A percentile compares a stretch with the other conserved stretches of the same genome.
These are phyloP conservation scores for Hemithea aestivaria DNA, from an alignment of 2,888 invertebrate species.

Conservation along the genomic window DNA sequence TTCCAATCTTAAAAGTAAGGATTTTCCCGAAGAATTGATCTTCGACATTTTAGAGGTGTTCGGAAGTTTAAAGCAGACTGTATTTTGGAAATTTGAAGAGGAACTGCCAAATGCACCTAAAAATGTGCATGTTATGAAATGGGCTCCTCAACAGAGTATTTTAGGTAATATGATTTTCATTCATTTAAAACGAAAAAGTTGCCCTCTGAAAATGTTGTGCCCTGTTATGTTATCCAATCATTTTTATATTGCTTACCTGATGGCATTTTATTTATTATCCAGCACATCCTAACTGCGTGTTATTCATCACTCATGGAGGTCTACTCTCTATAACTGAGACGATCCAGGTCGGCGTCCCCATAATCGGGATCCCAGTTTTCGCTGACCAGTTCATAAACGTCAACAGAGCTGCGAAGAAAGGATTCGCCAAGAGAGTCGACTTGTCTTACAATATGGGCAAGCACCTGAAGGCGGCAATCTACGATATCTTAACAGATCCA, in stretches of 20 bases:
- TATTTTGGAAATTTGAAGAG: slow-evolving; percentile 53
- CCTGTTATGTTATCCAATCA: too few species aligned
- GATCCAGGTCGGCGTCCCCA: too few species aligned
- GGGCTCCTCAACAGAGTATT: slow-evolving; percentile 39
- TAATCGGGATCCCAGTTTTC: slow-evolving; percentile 38
- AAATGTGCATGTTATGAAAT: slow-evolving; percentile 45
- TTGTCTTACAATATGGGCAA: slow-evolving; percentile 27
- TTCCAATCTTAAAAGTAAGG: too few species aligned
- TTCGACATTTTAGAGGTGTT: slow-evolving; percentile 33
- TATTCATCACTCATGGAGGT: too few species aligned
- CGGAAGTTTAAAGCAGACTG: slow-evolving; percentile 33
- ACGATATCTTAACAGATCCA: too few species aligned
- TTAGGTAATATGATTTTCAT: slow-evolving; percentile 3
- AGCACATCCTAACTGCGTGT: too few species aligned
- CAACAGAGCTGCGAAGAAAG: slow-evolving; percentile 28
- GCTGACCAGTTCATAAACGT: slow-evolving; percentile 38
- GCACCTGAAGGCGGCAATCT: too few species aligned
- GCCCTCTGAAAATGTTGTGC: too few species aligned
- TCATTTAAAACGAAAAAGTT: too few species aligned
- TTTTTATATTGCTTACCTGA: too few species aligned
- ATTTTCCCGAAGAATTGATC: slow-evolving; percentile 39
- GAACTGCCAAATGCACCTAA: slow-evolving; percentile 31
- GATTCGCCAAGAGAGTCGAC: slow-evolving; percentile 32
- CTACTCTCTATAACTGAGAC: too few species aligned
- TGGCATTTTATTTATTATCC: too few species aligned